Conservation (phyloP, 2,888 invertebrate genomes). For the Nephrotoma guestfalica region DNA sequence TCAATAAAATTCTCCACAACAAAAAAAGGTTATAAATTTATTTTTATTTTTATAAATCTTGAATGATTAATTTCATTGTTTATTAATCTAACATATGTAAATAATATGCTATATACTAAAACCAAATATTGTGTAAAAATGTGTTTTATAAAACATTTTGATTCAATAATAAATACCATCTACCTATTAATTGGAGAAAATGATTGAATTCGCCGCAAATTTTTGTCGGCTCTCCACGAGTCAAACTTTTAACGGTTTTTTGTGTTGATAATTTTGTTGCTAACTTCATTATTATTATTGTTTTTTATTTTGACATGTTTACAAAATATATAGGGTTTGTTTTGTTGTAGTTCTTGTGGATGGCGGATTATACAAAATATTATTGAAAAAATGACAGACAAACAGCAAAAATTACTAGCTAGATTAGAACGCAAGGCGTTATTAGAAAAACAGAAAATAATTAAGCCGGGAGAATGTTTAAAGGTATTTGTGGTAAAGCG, state of each 20-base stretch:
- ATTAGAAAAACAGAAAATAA: slow-evolving; percentile 25
- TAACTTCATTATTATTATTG: not conserved
- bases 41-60: not conserved
- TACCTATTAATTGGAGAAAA: not conserved
- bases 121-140: too few relatives aligned
- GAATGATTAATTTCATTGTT: not conserved
- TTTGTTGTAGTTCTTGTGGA: not conserved
- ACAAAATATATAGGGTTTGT: too few relatives aligned
- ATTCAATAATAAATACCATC: not conserved
- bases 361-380: not conserved
- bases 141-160: not conserved
- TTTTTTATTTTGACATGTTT: not conserved
- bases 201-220: not conserved
- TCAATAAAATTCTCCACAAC: not conserved
- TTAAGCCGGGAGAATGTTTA: slow-evolving; percentile 26
- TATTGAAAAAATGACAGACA: not conserved
- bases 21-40: not conserved
- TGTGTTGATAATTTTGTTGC: not conserved
- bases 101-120: too few relatives aligned
- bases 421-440: not conserved
- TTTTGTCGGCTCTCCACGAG: not conserved
- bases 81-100: not conserved
- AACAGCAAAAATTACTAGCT: not conserved
- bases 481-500: slow-evolving; percentile 14
- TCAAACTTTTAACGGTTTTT: not conserved